phyloP scores from a whole-genome alignment of 2,797 vertebrate genomes.

The Malacoraja senta region DNA sequence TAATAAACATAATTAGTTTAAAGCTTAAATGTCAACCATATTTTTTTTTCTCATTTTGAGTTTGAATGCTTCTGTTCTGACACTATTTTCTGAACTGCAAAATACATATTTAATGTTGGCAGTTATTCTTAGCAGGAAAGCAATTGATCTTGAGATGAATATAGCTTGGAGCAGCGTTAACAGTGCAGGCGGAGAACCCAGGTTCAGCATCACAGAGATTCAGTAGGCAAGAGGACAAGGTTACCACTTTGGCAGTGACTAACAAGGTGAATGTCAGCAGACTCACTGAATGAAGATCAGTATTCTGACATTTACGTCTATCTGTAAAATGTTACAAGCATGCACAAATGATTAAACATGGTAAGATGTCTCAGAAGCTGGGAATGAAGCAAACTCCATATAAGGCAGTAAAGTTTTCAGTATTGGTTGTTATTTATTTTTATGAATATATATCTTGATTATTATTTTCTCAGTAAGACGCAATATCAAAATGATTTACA shows the following conservation, averaged over 20 bases:
- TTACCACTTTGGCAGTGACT: slow-evolving; percentile 1
- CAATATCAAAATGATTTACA: neutral
- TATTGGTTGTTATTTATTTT: neutral
- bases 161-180: neutral
- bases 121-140: slow-evolving; percentile 26
- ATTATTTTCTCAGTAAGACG: neutral
- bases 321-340: neutral
- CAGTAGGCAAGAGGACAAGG: neutral
- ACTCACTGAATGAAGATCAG: slow-evolving; percentile 27
- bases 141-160: slow-evolving; percentile 24
- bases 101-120: neutral
- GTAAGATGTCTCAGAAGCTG: neutral
- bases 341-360: neutral
- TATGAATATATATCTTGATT: neutral
- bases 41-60: neutral
- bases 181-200: neutral
- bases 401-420: neutral
- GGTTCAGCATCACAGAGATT: neutral
- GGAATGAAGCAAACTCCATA: neutral
- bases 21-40: neutral
- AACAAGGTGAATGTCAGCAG: slow-evolving; percentile 10
- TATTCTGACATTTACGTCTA: neutral
- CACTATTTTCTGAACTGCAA: slow-evolving; percentile 5
- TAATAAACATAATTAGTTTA: slow-evolving; percentile 2
- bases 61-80: neutral